Conservation (phyloP, 2,113 vertebrate genomes). For the Pelvicachromis taeniatus region DNA sequence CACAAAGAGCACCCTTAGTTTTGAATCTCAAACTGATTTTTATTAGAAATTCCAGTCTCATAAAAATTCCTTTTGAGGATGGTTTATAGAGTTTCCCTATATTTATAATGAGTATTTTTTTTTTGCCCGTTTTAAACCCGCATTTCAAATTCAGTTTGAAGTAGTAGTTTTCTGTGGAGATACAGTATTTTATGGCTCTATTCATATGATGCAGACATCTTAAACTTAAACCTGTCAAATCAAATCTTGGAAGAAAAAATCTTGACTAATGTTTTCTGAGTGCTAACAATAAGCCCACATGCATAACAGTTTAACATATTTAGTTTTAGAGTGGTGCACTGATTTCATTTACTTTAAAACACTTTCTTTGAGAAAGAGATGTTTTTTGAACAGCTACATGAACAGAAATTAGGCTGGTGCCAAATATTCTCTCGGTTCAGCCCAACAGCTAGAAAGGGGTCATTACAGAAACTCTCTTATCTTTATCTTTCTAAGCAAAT, state of each 20-base stretch:
- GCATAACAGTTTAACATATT: slow-evolving; percentile 43
- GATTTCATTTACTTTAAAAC: slow-evolving; percentile 31
- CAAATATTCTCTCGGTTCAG: slow-evolving; percentile 28
- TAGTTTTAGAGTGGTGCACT: background rate
- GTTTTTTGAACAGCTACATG: slow-evolving; percentile 14
- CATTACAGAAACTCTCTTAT: slow-evolving; percentile 36
- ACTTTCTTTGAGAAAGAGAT: slow-evolving; percentile 11
- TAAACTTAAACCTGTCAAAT: slow-evolving; percentile 19
- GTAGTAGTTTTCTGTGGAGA: slow-evolving; percentile 4
- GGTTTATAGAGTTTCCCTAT: slow-evolving; percentile 56
- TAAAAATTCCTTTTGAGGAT: slow-evolving; percentile 68
- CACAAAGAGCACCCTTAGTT: slow-evolving; percentile 55
- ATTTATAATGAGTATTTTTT: slow-evolving; percentile 62
- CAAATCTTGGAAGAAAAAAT: slow-evolving; percentile 16
- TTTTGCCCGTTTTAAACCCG: slow-evolving; percentile 20
- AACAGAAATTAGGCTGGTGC: background rate
- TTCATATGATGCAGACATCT: background rate
- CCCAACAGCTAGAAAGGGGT: slow-evolving; percentile 15
- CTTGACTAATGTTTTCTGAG: slow-evolving; percentile 12
- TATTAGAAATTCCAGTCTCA: slow-evolving; percentile 52
- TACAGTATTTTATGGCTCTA: background rate
- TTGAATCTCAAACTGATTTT: slow-evolving; percentile 43
- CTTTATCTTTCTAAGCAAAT: slow-evolving; percentile 27
- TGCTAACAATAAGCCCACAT: slow-evolving; percentile 16
- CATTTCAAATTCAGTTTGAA: slow-evolving; percentile 68